Conservation (phyloP, 2,797 vertebrate genomes). For the Bufotes viridis region DNA sequence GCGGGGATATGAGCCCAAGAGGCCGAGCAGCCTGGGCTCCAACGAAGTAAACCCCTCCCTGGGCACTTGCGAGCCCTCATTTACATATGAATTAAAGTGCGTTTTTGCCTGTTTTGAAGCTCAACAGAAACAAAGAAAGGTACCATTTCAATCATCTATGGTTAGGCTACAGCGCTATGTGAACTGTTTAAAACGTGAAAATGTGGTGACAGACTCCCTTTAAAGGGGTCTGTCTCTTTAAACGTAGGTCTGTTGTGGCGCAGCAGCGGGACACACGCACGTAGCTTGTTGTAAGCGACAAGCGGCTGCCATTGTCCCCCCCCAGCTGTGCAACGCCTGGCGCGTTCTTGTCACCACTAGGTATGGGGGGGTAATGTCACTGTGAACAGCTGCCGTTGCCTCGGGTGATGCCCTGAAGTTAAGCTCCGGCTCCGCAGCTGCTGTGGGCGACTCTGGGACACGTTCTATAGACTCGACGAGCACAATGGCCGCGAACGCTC, state of each 20-base stretch:
- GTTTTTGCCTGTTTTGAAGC: no score
- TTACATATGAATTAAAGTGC: no score
- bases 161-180: no score
- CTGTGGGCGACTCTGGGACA: not conserved
- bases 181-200: no score
- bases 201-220: no score
- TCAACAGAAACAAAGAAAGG: no score
- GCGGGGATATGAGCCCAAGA: no score
- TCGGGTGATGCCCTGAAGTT: not conserved
- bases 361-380: not conserved
- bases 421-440: slow-evolving; percentile 11
- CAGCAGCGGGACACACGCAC: not conserved
- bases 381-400: not conserved
- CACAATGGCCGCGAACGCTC: not conserved
- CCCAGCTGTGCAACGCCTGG: not conserved
- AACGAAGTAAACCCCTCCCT: no score
- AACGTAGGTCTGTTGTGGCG: not conserved
- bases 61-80: no score
- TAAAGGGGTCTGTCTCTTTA: not conserved
- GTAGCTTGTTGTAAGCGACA: not conserved
- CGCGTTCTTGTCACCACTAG: not conserved
- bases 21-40: no score
- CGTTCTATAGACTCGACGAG: not conserved
- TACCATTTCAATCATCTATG: no score
- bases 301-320: not conserved